Evolutionary conservation across 2,797 vertebrate species (phyloP).

Genomic region (Megalops cyprinoides): DNA sequence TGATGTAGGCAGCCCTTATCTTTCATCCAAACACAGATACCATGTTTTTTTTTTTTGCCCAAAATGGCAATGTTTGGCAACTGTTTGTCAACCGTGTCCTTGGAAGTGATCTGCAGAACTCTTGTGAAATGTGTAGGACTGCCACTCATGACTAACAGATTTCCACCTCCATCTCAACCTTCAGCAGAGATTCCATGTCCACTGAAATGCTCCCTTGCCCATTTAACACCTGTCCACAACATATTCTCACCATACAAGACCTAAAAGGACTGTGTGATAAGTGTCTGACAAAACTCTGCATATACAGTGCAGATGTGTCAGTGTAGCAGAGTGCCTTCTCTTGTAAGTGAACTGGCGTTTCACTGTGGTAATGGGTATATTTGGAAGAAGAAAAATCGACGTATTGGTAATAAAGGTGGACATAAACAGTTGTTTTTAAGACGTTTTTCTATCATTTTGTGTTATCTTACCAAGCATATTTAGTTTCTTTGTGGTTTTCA

Average conservation of each 20-base stretch:
- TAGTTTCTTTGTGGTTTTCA: slow-evolving; percentile 18
- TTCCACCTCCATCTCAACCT: not conserved
- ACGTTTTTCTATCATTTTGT: not conserved
- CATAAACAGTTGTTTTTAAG: slow-evolving; percentile 15
- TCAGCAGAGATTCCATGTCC: not conserved
- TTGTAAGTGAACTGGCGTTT: not conserved
- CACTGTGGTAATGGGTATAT: slow-evolving; percentile 22
- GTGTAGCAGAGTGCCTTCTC: slow-evolving; percentile 39
- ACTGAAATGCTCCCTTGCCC: not conserved
- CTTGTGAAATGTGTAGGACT: not conserved
- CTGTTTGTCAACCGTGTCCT: not conserved
- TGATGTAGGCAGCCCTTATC: not conserved
- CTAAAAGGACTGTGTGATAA: slow-evolving; percentile 18
- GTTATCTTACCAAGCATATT: slow-evolving; percentile 6
- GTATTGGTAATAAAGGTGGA: not conserved
- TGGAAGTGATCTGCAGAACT: not conserved
- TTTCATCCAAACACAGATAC: not conserved
- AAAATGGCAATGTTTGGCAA: not conserved
- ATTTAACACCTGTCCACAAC: slow-evolving; percentile 3
- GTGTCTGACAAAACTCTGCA: slow-evolving; percentile 14
- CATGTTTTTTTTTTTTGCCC: not conserved
- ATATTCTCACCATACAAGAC: slow-evolving; percentile 5
- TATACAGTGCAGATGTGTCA: slow-evolving; percentile 16
- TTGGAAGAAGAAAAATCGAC: slow-evolving; percentile 15
- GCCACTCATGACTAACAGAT: not conserved